A percentile compares a stretch with the other conserved stretches of the same genome.
Conservation (phyloP, 2,888 invertebrate genomes). For the Nematopogon swammerdamellus region DNA sequence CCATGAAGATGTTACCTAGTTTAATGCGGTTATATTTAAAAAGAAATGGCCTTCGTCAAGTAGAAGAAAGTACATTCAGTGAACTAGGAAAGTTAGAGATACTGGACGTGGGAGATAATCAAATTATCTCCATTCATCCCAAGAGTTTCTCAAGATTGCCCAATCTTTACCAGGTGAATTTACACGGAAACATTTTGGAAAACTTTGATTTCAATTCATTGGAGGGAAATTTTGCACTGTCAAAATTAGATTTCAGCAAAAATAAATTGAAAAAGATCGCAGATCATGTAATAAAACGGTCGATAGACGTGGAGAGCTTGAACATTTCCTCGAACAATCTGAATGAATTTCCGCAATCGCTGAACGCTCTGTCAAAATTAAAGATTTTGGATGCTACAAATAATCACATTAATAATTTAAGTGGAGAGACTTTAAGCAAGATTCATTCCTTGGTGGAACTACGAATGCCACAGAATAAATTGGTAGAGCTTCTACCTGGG, state of each 20-base stretch:
- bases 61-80: slow-evolving; percentile 68
- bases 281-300: slow-evolving; percentile 59
- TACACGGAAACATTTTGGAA: slow-evolving; percentile 75
- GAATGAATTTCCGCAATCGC: slow-evolving; percentile 65
- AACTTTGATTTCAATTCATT: slow-evolving; percentile 66
- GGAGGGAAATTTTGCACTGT: slow-evolving; percentile 61
- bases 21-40: slow-evolving; percentile 68
- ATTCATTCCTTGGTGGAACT: slow-evolving; percentile 68
- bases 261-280: slow-evolving; percentile 70
- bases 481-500: slow-evolving; percentile 66
- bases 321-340: slow-evolving; percentile 78
- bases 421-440: slow-evolving; percentile 66
- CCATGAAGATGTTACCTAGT: slow-evolving; percentile 63
- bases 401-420: slow-evolving; percentile 69
- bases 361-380: slow-evolving; percentile 66
- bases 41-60: slow-evolving; percentile 66
- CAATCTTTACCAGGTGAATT: slow-evolving; percentile 65
- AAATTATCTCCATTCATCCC: slow-evolving; percentile 64
- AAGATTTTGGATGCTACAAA: slow-evolving; percentile 73
- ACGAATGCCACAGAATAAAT: slow-evolving; percentile 70
- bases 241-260: slow-evolving; percentile 68
- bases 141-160: slow-evolving; percentile 61
- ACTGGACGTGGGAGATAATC: slow-evolving; percentile 72
- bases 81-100: slow-evolving; percentile 69
- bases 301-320: slow-evolving; percentile 66